phyloP scores from a whole-genome alignment of 92 coral and sea anemone species.

The Galaxea fascicularis region DNA sequence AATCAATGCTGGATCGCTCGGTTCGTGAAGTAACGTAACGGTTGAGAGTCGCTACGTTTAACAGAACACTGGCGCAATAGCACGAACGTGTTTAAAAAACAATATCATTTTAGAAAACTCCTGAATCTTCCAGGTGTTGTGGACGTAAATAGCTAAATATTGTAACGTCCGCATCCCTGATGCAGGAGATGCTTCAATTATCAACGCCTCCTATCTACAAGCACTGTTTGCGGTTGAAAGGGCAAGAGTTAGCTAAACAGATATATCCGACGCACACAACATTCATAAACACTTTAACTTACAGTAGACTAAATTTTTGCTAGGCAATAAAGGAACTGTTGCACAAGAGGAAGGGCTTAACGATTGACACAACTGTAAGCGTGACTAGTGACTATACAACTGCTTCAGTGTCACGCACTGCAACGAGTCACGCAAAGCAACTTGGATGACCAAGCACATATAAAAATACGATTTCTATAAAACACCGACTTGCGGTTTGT shows the following conservation, averaged over 20 bases:
- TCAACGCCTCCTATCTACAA: conserved; percentile 4
- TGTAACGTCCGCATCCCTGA: background rate
- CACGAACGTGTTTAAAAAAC: background rate
- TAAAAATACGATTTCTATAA: conserved; percentile 51
- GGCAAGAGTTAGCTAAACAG: background rate
- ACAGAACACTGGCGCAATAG: background rate
- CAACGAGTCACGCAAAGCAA: background rate
- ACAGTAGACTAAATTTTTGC: background rate
- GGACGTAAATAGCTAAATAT: background rate
- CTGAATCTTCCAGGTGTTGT: background rate
- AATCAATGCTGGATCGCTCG: no score
- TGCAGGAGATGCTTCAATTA: background rate
- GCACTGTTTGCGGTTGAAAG: background rate
- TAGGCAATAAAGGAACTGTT: background rate
- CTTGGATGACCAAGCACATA: conserved; percentile 4
- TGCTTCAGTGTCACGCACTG: background rate
- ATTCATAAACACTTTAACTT: background rate
- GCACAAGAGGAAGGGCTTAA: background rate
- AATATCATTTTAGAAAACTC: background rate
- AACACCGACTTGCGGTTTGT: conserved; percentile 23
- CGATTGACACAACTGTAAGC: background rate
- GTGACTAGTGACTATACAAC: background rate
- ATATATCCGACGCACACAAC: background rate
- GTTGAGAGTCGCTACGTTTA: background rate
- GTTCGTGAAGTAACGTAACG: no score